phyloP scores from a whole-genome alignment of 2,797 vertebrate genomes.

The Ctenopoma kingsleyae region DNA sequence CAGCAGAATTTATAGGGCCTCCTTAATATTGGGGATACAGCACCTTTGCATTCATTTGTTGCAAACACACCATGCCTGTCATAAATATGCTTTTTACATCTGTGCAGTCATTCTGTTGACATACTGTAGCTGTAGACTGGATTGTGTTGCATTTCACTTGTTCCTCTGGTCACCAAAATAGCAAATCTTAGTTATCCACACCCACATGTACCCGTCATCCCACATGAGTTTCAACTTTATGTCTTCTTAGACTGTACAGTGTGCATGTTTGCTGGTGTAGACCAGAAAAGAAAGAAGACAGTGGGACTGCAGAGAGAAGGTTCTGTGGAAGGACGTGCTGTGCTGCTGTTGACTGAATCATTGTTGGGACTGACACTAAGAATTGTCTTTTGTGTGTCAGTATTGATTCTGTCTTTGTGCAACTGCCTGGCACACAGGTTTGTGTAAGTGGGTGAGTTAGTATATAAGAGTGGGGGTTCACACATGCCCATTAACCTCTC shows the following conservation, averaged over 20 bases:
- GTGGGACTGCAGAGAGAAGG: background rate
- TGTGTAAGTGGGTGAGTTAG: slow-evolving; percentile 8
- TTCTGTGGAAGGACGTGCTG: background rate
- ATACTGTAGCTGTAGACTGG: background rate
- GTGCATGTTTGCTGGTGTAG: slow-evolving; percentile 1
- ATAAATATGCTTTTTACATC: background rate
- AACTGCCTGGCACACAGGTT: slow-evolving; percentile 5
- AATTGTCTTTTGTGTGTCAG: slow-evolving; percentile 36
- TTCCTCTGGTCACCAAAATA: slow-evolving; percentile 31
- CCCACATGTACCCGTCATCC: slow-evolving; percentile 23
- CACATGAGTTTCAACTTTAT: slow-evolving; percentile 14
- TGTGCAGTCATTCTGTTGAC: background rate
- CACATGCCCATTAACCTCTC: slow-evolving; percentile 8
- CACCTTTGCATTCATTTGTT: no score
- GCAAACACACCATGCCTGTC: no score
- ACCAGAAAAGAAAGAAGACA: background rate
- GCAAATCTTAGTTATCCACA: slow-evolving; percentile 17
- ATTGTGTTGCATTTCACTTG: slow-evolving; percentile 12
- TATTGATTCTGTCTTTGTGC: slow-evolving; percentile 48
- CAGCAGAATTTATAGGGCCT: no score
- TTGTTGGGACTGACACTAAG: slow-evolving; percentile 34
- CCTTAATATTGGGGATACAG: no score
- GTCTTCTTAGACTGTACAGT: background rate
- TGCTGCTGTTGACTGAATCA: slow-evolving; percentile 27
- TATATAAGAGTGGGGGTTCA: slow-evolving; percentile 1